These are phyloP conservation scores for Xyrauchen texanus DNA, from an alignment of 2,113 vertebrate species.

Conservation along the genomic window DNA sequence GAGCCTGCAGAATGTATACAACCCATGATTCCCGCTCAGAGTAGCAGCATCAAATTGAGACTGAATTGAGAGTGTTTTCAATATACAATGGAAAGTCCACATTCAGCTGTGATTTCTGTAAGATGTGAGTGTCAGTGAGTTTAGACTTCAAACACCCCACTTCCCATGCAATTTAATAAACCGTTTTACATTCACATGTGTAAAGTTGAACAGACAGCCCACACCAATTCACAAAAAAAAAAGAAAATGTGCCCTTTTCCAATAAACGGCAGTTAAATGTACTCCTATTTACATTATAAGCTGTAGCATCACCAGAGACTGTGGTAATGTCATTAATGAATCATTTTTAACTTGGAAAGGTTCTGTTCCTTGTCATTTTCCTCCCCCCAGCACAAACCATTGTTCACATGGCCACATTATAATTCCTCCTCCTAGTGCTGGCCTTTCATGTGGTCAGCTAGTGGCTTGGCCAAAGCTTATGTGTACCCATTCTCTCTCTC, in stretches of 20 bases:
- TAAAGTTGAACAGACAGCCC: background rate
- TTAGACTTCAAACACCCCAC: background rate
- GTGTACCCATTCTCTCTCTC: conserved; percentile 69
- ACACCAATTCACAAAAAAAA: background rate
- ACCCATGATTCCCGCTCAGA: background rate
- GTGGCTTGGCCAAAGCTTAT: conserved; percentile 73
- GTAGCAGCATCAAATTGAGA: background rate
- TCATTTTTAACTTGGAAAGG: conserved; percentile 68
- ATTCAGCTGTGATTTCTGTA: background rate
- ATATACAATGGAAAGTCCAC: background rate
- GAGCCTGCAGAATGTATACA: conserved; percentile 23
- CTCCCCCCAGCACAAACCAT: conserved; percentile 72
- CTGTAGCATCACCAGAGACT: conserved; percentile 37
- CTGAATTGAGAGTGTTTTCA: background rate
- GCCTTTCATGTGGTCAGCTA: conserved; percentile 72
- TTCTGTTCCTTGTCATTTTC: conserved; percentile 68
- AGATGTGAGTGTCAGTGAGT: background rate
- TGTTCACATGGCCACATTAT: conserved; percentile 76
- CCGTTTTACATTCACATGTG: background rate
- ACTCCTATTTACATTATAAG: conserved; percentile 44
- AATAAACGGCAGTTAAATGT: conserved; percentile 32
- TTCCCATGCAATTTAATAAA: too few species aligned
- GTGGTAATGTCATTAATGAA: conserved; percentile 73
- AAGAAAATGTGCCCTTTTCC: conserved; percentile 1
- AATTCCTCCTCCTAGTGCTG: conserved; percentile 71